These are phyloP conservation scores for Drosophila paulistorum DNA, from an alignment of 1,140 invertebrate species.

Conservation along the genomic window DNA sequence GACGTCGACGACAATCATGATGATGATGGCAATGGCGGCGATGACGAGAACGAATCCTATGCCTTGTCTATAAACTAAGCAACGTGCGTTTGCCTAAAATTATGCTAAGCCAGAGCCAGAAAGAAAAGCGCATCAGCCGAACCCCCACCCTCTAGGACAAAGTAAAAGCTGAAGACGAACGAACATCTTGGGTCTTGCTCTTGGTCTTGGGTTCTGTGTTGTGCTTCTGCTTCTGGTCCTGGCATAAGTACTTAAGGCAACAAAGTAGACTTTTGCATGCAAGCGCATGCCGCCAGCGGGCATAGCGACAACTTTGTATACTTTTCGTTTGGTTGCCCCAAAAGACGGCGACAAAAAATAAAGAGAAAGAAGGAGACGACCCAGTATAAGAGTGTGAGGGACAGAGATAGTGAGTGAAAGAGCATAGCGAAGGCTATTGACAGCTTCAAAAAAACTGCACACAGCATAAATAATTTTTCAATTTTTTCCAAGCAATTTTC, in stretches of 20 bases:
- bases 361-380: background rate
- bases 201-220: constrained; percentile 9
- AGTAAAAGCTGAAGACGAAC: constrained; percentile 45
- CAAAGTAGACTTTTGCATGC: constrained; percentile 79
- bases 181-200: constrained; percentile 41
- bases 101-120: constrained; percentile 68
- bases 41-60: constrained; percentile 7
- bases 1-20: background rate
- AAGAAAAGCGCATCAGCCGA: constrained; percentile 68
- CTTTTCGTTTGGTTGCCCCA: constrained; percentile 25
- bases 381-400: background rate
- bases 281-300: constrained; percentile 70
- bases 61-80: constrained; percentile 78
- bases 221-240: constrained; percentile 43
- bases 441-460: constrained; percentile 63
- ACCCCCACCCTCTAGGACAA: constrained; percentile 25
- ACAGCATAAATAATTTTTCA: constrained; percentile 80
- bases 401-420: constrained; percentile 22
- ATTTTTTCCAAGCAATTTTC: constrained; percentile 77
- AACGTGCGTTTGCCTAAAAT: constrained; percentile 81
- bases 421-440: constrained; percentile 52
- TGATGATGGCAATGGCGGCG: constrained; percentile 6
- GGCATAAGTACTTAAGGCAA: constrained; percentile 79
- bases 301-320: constrained; percentile 68
- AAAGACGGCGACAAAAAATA: background rate